phyloP scores from a whole-genome alignment of 1,140 invertebrate species.

The Steinernema feltiae region DNA sequence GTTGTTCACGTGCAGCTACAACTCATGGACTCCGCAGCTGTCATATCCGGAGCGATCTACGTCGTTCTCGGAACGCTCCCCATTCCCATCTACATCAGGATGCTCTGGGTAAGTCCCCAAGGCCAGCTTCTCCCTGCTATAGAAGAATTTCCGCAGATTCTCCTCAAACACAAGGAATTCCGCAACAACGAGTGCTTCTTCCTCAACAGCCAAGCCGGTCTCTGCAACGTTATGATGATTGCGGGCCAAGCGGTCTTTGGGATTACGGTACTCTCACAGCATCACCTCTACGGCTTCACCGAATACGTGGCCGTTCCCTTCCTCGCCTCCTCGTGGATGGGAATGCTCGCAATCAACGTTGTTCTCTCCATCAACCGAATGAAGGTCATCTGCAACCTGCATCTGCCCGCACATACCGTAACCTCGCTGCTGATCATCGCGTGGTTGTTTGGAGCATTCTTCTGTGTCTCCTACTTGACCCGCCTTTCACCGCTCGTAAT shows the following conservation, averaged over 20 bases:
- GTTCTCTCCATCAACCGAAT: neutral
- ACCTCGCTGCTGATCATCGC: neutral
- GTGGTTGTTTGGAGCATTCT: neutral
- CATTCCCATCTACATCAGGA: neutral
- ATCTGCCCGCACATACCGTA: neutral
- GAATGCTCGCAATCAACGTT: neutral
- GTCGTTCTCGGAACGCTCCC: neutral
- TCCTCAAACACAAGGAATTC: neutral
- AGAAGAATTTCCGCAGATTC: neutral
- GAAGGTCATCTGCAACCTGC: neutral
- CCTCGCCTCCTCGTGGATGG: neutral
- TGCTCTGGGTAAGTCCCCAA: neutral
- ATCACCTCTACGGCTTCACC: neutral
- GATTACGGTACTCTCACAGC: neutral
- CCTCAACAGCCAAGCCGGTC: neutral
- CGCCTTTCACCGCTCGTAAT: neutral
- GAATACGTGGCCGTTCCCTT: neutral
- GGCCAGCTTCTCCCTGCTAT: neutral
- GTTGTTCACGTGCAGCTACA: no score
- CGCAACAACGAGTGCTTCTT: neutral
- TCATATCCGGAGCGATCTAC: no score
- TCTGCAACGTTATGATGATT: neutral
- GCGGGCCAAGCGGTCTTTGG: neutral
- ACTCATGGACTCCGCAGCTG: no score
- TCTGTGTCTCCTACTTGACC: neutral